Conservation (phyloP, 2,113 vertebrate genomes). For the Gallinago undulata region DNA sequence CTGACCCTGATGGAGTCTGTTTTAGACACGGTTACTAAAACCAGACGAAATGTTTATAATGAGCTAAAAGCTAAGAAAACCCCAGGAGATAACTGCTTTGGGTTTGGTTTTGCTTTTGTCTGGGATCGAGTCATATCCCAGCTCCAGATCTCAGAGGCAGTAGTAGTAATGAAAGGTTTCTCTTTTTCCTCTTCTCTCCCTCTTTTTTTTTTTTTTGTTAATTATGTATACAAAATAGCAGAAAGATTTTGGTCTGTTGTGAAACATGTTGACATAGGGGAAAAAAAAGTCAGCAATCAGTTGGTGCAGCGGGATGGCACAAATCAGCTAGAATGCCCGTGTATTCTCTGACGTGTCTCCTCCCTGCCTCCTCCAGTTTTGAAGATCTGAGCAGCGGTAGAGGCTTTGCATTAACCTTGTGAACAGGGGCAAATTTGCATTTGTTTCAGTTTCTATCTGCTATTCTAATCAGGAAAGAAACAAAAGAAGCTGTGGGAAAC, state of each 20-base stretch:
- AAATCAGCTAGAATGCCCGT: background rate
- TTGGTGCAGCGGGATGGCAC: background rate
- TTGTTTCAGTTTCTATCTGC: background rate
- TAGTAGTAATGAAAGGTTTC: background rate
- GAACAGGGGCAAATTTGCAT: background rate
- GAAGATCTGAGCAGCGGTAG: background rate
- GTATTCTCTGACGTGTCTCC: background rate
- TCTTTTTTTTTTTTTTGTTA: background rate
- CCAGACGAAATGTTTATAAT: background rate
- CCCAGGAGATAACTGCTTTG: background rate
- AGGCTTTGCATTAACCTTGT: background rate
- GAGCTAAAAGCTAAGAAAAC: background rate
- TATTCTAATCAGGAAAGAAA: background rate
- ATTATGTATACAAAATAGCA: background rate
- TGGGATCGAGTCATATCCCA: background rate
- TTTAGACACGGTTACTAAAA: background rate
- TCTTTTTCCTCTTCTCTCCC: too few relatives aligned
- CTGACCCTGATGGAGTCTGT: background rate
- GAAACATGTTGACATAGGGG: background rate
- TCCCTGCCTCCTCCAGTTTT: accelerated
- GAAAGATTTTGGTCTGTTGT: background rate
- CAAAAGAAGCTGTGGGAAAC: background rate
- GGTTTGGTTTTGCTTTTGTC: background rate
- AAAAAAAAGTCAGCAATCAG: background rate
- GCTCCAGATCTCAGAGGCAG: background rate